A percentile compares a stretch with the other conserved stretches of the same genome.
Evolutionary conservation across 2,888 invertebrate species (phyloP).

Genomic region (Cyrtodaria siliqua): DNA sequence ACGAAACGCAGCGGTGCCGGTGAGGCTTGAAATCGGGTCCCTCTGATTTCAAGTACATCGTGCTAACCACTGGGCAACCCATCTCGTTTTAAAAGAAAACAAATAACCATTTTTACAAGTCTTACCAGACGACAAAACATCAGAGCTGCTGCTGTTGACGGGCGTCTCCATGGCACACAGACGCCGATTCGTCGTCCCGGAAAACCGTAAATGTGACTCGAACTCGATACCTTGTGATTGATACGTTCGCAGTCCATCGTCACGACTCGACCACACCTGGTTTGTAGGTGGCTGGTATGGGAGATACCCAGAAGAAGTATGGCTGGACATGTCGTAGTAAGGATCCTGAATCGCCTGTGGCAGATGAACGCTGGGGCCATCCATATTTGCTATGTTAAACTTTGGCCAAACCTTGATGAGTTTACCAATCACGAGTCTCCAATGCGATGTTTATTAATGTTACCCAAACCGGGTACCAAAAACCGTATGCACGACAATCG

Average conservation of each 20-base stretch:
- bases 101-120: too few species aligned
- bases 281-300: constrained; percentile 24
- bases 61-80: too few species aligned
- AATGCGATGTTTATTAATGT: too few species aligned
- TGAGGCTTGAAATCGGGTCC: too few species aligned
- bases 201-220: constrained; percentile 46
- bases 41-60: too few species aligned
- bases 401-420: too few species aligned
- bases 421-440: too few species aligned
- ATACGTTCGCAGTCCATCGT: constrained; percentile 34
- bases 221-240: constrained; percentile 48
- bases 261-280: constrained; percentile 33
- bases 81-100: too few species aligned
- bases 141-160: not conserved
- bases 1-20: too few species aligned
- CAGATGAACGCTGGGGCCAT: constrained; percentile 60
- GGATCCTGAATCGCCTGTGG: constrained; percentile 61
- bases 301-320: constrained; percentile 34
- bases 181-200: constrained; percentile 12
- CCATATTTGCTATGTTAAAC: too few species aligned
- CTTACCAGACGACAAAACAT: constrained; percentile 1
- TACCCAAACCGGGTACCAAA: too few species aligned
- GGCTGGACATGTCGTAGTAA: constrained; percentile 57
- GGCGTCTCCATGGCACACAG: constrained; percentile 18
- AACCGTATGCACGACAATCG: too few species aligned